Conservation (phyloP, 1,140 invertebrate species). For the roundworm (Caenorhabditis elegans) region DNA sequence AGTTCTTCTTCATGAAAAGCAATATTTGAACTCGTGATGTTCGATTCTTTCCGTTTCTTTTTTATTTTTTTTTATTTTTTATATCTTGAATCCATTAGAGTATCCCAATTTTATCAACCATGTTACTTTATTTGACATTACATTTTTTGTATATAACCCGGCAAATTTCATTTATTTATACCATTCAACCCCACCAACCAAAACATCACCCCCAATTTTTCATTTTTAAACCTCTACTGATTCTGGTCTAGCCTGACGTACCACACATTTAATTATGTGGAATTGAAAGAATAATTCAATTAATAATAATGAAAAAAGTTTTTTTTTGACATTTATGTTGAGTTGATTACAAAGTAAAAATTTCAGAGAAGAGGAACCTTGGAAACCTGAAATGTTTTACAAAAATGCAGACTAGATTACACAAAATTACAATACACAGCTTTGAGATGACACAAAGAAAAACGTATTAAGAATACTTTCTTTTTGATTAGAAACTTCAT, state of each 20-base stretch:
- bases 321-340: neutral
- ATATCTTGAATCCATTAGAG: neutral
- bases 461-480: too few species aligned
- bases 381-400: too few species aligned
- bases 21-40: too few species aligned
- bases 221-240: neutral
- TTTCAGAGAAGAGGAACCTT: too few species aligned
- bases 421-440: too few species aligned
- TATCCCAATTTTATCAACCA: neutral
- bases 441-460: too few species aligned
- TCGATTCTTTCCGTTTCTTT: neutral
- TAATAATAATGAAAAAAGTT: conserved; percentile 19
- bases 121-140: neutral
- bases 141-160: conserved; percentile 10
- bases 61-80: neutral
- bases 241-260: conserved; percentile 2
- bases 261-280: neutral
- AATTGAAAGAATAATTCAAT: neutral
- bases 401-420: too few species aligned
- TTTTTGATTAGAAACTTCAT: too few species aligned
- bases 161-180: neutral
- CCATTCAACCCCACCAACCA: neutral
- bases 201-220: neutral
- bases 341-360: too few species aligned
- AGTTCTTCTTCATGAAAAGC: neutral